Evolutionary conservation across 2,113 vertebrate species (phyloP).

Genomic region (Orthonyx spaldingii): DNA sequence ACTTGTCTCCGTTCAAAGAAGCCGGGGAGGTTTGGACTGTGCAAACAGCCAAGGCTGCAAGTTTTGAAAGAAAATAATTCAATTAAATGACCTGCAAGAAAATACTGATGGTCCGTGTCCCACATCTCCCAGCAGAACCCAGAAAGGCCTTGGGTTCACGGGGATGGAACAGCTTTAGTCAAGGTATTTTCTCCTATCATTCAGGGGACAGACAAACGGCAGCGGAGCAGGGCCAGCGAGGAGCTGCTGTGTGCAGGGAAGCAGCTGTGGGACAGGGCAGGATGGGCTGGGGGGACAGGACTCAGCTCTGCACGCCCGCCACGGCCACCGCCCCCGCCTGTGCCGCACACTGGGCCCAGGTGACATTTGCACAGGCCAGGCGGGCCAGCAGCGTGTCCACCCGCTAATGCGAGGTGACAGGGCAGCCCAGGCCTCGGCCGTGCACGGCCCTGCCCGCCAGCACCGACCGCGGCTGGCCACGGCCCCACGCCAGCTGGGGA

Average conservation of each 20-base stretch:
- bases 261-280: not conserved
- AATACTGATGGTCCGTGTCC: not conserved
- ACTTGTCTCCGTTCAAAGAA: not conserved
- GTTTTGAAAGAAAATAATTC: not conserved
- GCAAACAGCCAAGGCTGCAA: not conserved
- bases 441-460: not conserved
- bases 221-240: not conserved
- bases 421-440: not conserved
- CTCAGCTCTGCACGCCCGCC: not conserved
- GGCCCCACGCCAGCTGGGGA: not conserved
- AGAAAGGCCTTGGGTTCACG: not conserved
- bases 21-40: not conserved
- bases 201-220: not conserved
- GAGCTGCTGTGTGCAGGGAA: not conserved
- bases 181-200: not conserved
- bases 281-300: not conserved
- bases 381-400: not conserved
- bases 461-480: accelerated
- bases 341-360: not conserved
- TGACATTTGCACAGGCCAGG: conserved; percentile 41
- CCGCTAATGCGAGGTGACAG: conserved; percentile 42
- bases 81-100: not conserved
- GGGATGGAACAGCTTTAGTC: not conserved
- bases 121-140: not conserved
- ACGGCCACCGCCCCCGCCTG: not conserved